Evolutionary conservation across 2,797 vertebrate genomes (phyloP).

Genomic region (Rhynchotus rufescens): DNA sequence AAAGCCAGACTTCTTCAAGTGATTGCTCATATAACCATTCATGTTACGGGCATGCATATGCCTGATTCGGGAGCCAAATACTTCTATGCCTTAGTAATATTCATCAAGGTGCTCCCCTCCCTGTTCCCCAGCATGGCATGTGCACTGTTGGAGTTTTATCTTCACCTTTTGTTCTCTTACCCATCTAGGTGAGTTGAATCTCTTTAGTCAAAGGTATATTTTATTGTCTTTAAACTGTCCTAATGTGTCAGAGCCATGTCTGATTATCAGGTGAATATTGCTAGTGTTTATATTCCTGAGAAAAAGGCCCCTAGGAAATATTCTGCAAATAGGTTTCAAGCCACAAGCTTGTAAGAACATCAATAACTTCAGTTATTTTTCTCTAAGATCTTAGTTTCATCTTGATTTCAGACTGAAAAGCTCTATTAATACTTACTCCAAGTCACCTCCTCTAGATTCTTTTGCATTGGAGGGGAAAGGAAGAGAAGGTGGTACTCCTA

Average conservation of each 20-base stretch:
- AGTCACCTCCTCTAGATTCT: neutral
- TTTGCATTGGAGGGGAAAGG: neutral
- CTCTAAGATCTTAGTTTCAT: neutral
- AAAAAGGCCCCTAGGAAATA: neutral
- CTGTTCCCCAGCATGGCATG: neutral
- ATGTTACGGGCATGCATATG: accelerated
- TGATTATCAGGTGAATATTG: neutral
- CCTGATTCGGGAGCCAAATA: neutral
- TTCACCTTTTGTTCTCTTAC: neutral
- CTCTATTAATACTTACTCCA: neutral
- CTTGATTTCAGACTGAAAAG: neutral
- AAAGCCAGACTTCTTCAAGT: slow-evolving; percentile 24
- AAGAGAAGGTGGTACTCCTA: neutral
- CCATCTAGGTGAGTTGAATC: neutral
- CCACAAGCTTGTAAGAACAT: neutral
- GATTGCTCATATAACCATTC: neutral
- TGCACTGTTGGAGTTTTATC: accelerated
- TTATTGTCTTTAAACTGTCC: neutral
- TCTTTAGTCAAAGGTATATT: neutral
- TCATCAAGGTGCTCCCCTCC: neutral
- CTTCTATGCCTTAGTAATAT: neutral
- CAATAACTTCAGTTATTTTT: neutral
- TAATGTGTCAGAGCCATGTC: neutral
- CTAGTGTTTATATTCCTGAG: slow-evolving; percentile 19
- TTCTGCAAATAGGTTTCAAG: neutral